Conservation (phyloP, 2,797 vertebrate genomes). For the Vipera ursinii region DNA sequence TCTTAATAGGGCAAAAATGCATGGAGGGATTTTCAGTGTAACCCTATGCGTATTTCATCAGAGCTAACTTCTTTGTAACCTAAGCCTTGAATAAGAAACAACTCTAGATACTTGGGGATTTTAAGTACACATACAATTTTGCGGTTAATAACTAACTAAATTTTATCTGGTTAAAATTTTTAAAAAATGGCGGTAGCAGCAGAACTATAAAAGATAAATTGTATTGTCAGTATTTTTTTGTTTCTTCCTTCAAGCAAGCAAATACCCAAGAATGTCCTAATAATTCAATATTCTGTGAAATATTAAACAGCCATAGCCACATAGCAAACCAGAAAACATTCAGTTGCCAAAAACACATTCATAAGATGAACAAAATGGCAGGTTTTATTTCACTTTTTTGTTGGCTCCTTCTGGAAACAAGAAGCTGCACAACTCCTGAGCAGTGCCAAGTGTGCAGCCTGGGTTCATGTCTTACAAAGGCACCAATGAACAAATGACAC, state of each 20-base stretch:
- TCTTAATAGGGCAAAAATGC: neutral
- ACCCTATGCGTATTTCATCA: neutral
- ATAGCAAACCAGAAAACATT: conserved; percentile 41
- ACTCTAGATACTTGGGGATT: neutral
- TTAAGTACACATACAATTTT: neutral
- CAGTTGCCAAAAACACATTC: conserved; percentile 9
- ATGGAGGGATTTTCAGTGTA: neutral
- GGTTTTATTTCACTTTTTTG: neutral
- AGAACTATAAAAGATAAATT: conserved; percentile 25
- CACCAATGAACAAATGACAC: neutral
- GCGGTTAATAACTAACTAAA: neutral
- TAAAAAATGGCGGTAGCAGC: conserved; percentile 1
- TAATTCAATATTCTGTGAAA: conserved; percentile 56
- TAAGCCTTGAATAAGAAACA: neutral
- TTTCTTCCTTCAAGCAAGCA: conserved; percentile 49
- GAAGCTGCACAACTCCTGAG: conserved; percentile 11
- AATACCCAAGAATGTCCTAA: conserved; percentile 30
- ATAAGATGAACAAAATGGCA: conserved; percentile 23
- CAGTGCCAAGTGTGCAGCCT: neutral
- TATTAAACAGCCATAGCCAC: conserved; percentile 48
- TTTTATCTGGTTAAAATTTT: neutral
- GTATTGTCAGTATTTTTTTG: conserved; percentile 22
- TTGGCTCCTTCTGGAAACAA: neutral
- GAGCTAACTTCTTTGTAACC: neutral
- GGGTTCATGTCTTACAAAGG: neutral